These are phyloP conservation scores for Myotis findleyi DNA, from an alignment of 2,797 vertebrate genomes.

Conservation along the genomic window DNA sequence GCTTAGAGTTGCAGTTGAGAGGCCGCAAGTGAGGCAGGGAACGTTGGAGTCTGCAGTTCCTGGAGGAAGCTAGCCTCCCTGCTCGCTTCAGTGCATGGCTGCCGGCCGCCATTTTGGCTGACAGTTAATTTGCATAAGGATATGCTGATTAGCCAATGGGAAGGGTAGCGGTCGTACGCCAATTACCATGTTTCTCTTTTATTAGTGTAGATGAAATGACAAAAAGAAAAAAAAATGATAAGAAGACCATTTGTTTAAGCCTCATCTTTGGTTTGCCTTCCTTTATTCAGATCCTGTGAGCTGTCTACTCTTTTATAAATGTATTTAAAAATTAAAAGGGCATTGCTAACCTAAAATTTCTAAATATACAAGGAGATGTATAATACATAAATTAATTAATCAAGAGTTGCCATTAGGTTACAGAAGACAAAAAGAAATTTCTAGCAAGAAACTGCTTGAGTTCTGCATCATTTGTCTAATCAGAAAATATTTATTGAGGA, in stretches of 20 bases:
- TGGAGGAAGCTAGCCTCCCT: too few relatives aligned
- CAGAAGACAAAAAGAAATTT: conserved; percentile 1
- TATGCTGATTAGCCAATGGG: too few relatives aligned
- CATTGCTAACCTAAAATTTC: neutral
- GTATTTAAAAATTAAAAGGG: neutral
- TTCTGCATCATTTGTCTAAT: neutral
- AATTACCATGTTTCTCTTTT: too few relatives aligned
- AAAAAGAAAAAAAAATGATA: neutral
- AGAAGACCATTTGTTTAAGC: neutral
- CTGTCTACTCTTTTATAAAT: neutral
- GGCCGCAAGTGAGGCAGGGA: too few relatives aligned
- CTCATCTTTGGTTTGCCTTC: neutral
- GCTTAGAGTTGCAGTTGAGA: too few relatives aligned
- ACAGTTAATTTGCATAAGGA: too few relatives aligned
- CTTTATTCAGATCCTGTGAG: neutral
- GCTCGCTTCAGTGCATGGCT: too few relatives aligned
- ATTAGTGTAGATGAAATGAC: conserved; percentile 5
- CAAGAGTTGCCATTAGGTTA: neutral
- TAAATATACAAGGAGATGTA: neutral
- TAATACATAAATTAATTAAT: neutral
- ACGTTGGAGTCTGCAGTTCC: too few relatives aligned
- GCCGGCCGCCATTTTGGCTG: too few relatives aligned
- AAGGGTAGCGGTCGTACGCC: too few relatives aligned
- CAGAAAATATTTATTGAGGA: neutral
- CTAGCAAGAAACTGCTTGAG: neutral